Evolutionary conservation across 2,797 vertebrate genomes (phyloP).

Genomic region (Onychomys arenicola): DNA sequence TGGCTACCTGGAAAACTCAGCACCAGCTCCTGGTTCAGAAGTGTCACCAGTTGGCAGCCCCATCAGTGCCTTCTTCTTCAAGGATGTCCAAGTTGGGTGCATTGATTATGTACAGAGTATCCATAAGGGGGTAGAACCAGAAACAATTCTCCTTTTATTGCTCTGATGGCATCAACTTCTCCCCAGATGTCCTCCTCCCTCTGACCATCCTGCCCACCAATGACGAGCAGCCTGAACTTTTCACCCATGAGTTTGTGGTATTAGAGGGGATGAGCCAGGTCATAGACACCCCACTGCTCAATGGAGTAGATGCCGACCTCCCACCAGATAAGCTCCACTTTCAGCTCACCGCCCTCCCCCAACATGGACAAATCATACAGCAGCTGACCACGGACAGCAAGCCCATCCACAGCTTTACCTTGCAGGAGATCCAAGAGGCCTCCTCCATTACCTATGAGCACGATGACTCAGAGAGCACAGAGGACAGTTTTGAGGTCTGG

Average conservation of each 20-base stretch:
- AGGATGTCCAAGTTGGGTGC: slow-evolving; percentile 89
- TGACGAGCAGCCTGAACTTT: slow-evolving; percentile 93
- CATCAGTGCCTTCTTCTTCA: slow-evolving; percentile 91
- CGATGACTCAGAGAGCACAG: slow-evolving; percentile 93
- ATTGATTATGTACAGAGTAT: slow-evolving; percentile 95
- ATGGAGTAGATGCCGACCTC: slow-evolving; percentile 91
- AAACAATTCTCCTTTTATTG: slow-evolving; percentile 93
- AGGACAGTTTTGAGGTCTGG: slow-evolving; percentile 92
- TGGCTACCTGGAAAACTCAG: slow-evolving; percentile 94
- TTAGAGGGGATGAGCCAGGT: slow-evolving; percentile 95
- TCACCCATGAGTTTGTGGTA: slow-evolving; percentile 91
- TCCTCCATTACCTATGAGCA: slow-evolving; percentile 94
- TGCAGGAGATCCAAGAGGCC: slow-evolving; percentile 92
- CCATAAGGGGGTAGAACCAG: slow-evolving; percentile 92
- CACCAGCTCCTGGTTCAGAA: slow-evolving; percentile 91
- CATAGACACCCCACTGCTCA: slow-evolving; percentile 92
- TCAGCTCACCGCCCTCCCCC: slow-evolving; percentile 91
- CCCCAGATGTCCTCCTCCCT: slow-evolving; percentile 91
- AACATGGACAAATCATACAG: slow-evolving; percentile 90
- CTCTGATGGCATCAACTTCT: slow-evolving; percentile 94
- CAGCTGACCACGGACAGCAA: slow-evolving; percentile 90
- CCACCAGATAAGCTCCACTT: slow-evolving; percentile 91
- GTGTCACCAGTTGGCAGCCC: slow-evolving; percentile 91
- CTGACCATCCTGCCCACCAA: slow-evolving; percentile 93
- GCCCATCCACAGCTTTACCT: slow-evolving; percentile 88